phyloP scores from a whole-genome alignment of 2,113 vertebrate species.

The Microcebus ravelobensis region DNA sequence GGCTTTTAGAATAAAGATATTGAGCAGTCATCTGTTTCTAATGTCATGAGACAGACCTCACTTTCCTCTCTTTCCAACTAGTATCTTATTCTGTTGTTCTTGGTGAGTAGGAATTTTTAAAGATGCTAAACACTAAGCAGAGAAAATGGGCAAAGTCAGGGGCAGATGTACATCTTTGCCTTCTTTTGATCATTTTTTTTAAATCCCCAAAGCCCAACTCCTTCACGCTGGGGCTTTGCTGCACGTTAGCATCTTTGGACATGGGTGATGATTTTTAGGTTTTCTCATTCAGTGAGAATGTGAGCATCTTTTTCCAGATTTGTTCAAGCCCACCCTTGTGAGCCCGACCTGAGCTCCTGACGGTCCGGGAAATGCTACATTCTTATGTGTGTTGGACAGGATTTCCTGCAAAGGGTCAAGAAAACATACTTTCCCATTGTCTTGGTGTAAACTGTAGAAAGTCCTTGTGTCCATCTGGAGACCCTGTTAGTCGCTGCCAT shows the following conservation, averaged over 20 bases:
- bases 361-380: conserved; percentile 77
- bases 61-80: neutral
- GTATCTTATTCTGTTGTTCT: neutral
- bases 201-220: neutral
- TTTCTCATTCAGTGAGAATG: neutral
- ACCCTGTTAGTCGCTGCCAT: conserved; percentile 69
- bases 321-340: neutral
- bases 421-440: conserved; percentile 87
- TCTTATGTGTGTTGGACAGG: conserved; percentile 82
- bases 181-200: neutral
- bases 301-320: neutral
- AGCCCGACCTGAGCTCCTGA: neutral
- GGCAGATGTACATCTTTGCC: neutral
- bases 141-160: neutral
- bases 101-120: neutral
- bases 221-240: neutral
- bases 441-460: conserved; percentile 75
- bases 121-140: neutral
- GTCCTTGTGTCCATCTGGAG: conserved; percentile 72
- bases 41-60: neutral
- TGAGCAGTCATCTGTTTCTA: neutral
- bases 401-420: conserved; percentile 87
- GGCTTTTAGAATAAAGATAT: neutral
- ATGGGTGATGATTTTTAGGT: neutral
- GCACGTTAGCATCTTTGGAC: too few species aligned